Evolutionary conservation across 2,797 vertebrate species (phyloP), one percentile per base, ranked within the genome.

Genomic region (Jordanella pulchra): DNA sequence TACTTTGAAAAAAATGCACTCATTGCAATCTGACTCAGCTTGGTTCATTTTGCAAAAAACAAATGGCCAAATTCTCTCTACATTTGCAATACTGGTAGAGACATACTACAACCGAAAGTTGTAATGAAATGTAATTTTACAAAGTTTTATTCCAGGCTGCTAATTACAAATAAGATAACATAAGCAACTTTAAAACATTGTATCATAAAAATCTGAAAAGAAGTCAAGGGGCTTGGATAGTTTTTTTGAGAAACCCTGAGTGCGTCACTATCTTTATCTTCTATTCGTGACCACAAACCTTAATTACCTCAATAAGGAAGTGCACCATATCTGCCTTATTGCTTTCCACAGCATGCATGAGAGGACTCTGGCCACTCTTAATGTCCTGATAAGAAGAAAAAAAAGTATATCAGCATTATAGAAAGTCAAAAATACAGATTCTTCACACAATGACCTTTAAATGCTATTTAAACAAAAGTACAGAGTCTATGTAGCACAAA

Each of bases 341-440:
- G 76, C 91, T 95, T 79, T 97, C 97, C 76, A 97, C 97, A 0
- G 96, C 97, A 4, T 96, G 95, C 81, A 97, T 94, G 58, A 98
- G 93, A 5, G 97, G 95, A 76, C 93, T 96, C 77, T 95, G 94
- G 30, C 97, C 97, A 35, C 96, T 98, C 87, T 98, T 98, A 70
- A 95, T 93, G 80, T 97, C 97, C 97, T 97, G 82, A 67, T 83
- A 45, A 30, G 23, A 79, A 48, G 23, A 2, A 35, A 44, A 0
- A 65, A 56, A 65, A 30, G 69, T 2, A 45, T 12, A 63, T 63
- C 60, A 80, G 28, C 53, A 76, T 71, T 66, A 76, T 45, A 83
- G 63, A 75, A 78, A 39, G 47, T 83, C 63, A 84, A 74, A 58
- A 61, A 75, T 17, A 17, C 47, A 71, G 15, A 47, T 11, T 73